phyloP scores from a whole-genome alignment of 2,888 invertebrate genomes.

The Alviniconcha strummeri region DNA sequence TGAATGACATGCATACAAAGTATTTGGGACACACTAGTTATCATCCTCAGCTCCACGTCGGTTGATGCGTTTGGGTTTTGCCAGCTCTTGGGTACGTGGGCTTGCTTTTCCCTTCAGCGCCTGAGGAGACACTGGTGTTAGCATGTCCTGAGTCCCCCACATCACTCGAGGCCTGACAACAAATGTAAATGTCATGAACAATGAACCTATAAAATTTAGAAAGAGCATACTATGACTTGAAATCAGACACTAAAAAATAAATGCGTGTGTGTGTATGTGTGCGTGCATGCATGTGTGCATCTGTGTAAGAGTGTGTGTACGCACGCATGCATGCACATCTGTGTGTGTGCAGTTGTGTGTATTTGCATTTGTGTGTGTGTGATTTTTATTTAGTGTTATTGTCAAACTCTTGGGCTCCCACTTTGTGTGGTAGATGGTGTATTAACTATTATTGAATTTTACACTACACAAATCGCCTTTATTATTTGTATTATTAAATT shows the following conservation, averaged over 20 bases:
- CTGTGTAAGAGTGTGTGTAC: neutral
- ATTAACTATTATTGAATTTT: no score
- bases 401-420: no score
- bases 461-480: no score
- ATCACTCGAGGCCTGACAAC: conserved; percentile 54
- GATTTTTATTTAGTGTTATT: no score
- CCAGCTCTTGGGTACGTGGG: conserved; percentile 50
- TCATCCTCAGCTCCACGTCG: no score
- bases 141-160: conserved; percentile 65
- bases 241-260: neutral
- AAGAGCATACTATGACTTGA: neutral
- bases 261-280: neutral
- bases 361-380: no score
- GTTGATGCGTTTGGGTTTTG: conserved; percentile 52
- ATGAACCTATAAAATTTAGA: neutral
- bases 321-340: neutral
- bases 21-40: no score
- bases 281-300: neutral
- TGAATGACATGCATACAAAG: no score
- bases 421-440: no score
- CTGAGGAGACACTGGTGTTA: conserved; percentile 56
- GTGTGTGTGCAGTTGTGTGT: no score
- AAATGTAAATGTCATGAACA: neutral
- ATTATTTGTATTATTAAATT: no score
- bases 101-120: conserved; percentile 51